Percentiles rank a stretch among this genome's conserved stretches.
These are phyloP conservation scores for Naso thynnoides DNA, from an alignment of 2,797 vertebrate genomes.

Conservation along the genomic window DNA sequence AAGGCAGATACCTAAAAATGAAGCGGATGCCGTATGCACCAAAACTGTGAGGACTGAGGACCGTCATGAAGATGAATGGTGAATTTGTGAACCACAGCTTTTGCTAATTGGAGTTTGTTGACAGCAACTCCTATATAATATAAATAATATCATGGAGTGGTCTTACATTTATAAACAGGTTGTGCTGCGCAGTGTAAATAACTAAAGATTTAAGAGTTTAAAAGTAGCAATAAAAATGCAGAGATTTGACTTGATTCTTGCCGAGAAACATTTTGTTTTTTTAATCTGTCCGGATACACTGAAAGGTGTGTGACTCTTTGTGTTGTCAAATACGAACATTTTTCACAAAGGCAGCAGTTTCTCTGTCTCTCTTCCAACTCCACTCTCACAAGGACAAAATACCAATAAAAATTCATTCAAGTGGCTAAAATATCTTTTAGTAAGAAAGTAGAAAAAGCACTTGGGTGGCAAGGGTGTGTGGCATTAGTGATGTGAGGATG, in stretches of 20 bases:
- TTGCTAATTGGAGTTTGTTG: slow-evolving; percentile 58
- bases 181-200: slow-evolving; percentile 4
- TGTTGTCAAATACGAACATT: no score
- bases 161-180: slow-evolving; percentile 45
- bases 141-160: no score
- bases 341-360: not conserved
- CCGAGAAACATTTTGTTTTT: not conserved
- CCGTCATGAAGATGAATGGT: slow-evolving; percentile 45
- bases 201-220: not conserved
- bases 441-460: not conserved
- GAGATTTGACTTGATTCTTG: not conserved
- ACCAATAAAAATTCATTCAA: not conserved
- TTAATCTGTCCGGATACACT: not conserved
- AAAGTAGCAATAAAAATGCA: not conserved
- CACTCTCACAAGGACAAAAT: slow-evolving; percentile 4
- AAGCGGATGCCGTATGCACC: not conserved
- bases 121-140: slow-evolving; percentile 47
- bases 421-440: not conserved
- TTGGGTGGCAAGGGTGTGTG: not conserved
- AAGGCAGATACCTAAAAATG: slow-evolving; percentile 42
- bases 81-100: slow-evolving; percentile 35
- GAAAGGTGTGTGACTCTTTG: slow-evolving; percentile 7
- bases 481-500: not conserved
- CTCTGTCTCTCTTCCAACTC: slow-evolving; percentile 9
- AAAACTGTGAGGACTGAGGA: slow-evolving; percentile 20